Percentiles rank a stretch among this genome's conserved stretches.
Conservation (phyloP, 2,888 invertebrate genomes). For the Noctua comes region DNA sequence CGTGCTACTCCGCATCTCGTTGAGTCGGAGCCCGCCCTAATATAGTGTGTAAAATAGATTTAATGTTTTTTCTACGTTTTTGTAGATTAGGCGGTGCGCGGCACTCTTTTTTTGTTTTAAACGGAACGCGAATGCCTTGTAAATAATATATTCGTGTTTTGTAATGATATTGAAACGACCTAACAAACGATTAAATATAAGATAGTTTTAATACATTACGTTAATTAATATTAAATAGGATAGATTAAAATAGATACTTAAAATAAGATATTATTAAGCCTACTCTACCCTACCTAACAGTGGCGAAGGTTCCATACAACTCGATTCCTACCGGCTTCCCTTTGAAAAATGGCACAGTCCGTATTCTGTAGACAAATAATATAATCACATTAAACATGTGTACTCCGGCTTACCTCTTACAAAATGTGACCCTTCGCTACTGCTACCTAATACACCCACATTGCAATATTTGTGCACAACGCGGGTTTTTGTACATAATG, state of each 20-base stretch:
- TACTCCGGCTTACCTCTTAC: no score
- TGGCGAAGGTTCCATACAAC: no score
- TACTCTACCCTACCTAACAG: not conserved
- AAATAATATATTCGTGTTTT: constrained; percentile 16
- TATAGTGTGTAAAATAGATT: not conserved
- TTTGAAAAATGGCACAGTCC: no score
- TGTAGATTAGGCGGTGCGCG: not conserved
- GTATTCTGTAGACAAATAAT: no score
- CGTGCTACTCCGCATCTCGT: not conserved
- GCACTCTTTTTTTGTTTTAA: not conserved
- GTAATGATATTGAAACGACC: not conserved
- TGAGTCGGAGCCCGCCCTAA: no score
- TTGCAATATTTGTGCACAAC: not conserved
- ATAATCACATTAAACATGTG: no score
- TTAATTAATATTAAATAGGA: not conserved
- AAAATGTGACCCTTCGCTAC: no score
- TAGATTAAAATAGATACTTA: not conserved
- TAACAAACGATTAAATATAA: not conserved
- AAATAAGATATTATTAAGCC: not conserved
- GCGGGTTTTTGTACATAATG: not conserved
- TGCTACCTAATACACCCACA: no score
- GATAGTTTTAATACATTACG: constrained; percentile 10
- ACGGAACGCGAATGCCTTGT: constrained; percentile 14
- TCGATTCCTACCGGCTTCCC: no score
- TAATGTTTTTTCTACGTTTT: not conserved